Conservation (phyloP, 2,113 vertebrate genomes). For the Nycticorax nycticorax region DNA sequence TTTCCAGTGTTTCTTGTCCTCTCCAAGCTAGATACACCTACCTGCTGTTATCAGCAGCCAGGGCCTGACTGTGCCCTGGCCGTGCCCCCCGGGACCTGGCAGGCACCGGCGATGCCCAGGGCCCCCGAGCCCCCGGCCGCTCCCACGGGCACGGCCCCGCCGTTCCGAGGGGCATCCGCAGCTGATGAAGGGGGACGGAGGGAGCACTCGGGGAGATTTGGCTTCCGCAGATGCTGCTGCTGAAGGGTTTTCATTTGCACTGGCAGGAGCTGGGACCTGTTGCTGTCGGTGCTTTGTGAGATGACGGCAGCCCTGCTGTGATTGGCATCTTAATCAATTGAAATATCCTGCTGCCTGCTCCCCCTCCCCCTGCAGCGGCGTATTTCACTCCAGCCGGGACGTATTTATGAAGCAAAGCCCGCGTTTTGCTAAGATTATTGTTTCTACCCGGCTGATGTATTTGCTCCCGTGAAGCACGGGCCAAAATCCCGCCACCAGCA, state of each 20-base stretch:
- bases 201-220: rapidly evolving
- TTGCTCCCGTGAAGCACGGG: not conserved
- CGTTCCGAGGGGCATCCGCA: not conserved
- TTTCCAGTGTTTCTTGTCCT: not conserved
- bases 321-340: not conserved
- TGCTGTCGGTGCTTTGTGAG: not conserved
- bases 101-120: not conserved
- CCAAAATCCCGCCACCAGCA: not conserved
- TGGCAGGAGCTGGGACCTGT: not conserved
- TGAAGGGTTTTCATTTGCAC: not conserved
- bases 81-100: not conserved
- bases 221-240: rapidly evolving
- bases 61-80: not conserved
- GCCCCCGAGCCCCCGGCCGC: not conserved
- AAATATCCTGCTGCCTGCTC: not conserved
- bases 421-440: not conserved
- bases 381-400: not conserved
- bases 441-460: not conserved
- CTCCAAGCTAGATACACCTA: rapidly evolving
- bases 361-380: not conserved
- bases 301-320: not conserved
- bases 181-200: not conserved
- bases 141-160: rapidly evolving
- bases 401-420: not conserved
- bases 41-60: not conserved